A percentile compares a stretch with the other conserved stretches of the same genome.
These are phyloP conservation scores for Neoaliturus tenellus DNA, from an alignment of 2,888 invertebrate genomes.

Conservation along the genomic window DNA sequence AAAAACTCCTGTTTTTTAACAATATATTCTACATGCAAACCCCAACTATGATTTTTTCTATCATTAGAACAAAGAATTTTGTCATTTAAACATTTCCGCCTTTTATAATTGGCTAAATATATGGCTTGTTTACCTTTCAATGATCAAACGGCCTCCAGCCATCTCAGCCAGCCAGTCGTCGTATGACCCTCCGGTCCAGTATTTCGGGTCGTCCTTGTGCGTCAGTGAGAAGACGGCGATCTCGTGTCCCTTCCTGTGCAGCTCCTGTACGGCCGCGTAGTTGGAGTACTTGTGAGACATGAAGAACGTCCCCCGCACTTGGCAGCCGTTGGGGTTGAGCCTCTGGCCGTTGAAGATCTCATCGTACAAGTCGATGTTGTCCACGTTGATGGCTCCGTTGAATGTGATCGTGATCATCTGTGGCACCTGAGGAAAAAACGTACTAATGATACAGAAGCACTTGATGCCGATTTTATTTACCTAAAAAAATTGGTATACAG, in stretches of 20 bases:
- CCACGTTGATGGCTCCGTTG: constrained; percentile 94
- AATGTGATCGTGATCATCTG: constrained; percentile 96
- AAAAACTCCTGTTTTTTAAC: no score
- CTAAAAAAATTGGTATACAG: no score
- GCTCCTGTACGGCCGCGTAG: constrained; percentile 92
- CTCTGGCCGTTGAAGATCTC: constrained; percentile 91
- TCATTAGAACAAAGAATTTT: no score
- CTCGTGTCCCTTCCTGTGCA: constrained; percentile 93
- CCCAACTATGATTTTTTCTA: no score
- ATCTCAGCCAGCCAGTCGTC: constrained; percentile 97
- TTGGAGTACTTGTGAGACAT: constrained; percentile 95
- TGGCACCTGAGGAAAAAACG: constrained; percentile 77
- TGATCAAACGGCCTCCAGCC: constrained; percentile 92
- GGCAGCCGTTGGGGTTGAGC: constrained; percentile 92
- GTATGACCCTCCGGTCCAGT: constrained; percentile 91
- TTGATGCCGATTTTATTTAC: no score
- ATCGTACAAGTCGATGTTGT: constrained; percentile 94
- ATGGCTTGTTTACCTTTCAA: constrained; percentile 75
- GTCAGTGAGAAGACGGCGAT: constrained; percentile 95
- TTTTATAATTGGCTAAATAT: no score
- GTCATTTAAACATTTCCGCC: no score
- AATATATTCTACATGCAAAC: no score
- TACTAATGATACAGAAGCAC: no score
- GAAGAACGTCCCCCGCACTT: constrained; percentile 93
- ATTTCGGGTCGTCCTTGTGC: constrained; percentile 94